Conservation (phyloP, 2,888 invertebrate species). For the Metopia argyrocephala region DNA sequence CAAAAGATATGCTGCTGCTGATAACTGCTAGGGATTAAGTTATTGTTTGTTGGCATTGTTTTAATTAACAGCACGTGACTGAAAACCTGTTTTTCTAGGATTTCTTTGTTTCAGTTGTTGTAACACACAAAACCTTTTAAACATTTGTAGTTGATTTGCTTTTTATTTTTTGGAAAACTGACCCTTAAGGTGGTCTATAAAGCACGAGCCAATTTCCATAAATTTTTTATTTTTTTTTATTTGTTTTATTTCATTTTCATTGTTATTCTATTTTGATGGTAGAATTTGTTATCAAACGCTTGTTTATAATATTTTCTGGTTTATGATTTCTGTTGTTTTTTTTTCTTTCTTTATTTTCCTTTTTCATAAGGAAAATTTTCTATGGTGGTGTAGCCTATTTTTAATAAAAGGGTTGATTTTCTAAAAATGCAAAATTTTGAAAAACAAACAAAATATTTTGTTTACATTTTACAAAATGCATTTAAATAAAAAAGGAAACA, state of each 20-base stretch:
- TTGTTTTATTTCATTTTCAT: no score
- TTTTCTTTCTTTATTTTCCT: background rate
- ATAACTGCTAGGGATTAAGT: background rate
- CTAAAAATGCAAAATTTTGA: background rate
- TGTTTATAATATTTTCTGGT: constrained; percentile 5
- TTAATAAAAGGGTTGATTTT: background rate
- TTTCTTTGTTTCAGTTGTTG: constrained; percentile 51
- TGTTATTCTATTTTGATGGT: background rate
- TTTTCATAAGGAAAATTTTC: no score
- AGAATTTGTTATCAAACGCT: background rate
- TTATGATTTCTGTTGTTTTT: constrained; percentile 5
- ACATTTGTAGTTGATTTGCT: background rate
- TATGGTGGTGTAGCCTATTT: background rate
- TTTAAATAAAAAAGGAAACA: constrained; percentile 12
- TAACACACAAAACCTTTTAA: no score
- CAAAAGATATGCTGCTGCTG: background rate
- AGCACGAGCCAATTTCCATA: constrained; percentile 41
- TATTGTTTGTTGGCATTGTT: constrained; percentile 21
- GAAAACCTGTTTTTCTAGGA: constrained; percentile 59
- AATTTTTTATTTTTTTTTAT: no score
- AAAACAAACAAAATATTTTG: constrained; percentile 33
- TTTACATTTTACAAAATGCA: background rate
- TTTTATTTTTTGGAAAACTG: constrained; percentile 12
- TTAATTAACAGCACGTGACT: constrained; percentile 65
- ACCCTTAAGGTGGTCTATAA: constrained; percentile 15